phyloP scores from a whole-genome alignment of 2,113 vertebrate genomes.

The Sceloporus undulatus region DNA sequence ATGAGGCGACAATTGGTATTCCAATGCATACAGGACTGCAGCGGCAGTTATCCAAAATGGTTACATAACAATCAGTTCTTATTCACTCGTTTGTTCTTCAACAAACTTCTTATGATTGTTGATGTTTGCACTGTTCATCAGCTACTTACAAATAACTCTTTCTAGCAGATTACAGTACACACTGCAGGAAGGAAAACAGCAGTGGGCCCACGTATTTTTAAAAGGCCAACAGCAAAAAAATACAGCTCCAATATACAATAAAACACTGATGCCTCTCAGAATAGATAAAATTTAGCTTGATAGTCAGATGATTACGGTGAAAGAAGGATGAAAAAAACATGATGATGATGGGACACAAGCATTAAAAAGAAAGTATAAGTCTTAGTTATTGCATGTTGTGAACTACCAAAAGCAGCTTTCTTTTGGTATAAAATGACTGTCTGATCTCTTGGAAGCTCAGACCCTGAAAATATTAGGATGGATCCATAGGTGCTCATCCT shows the following conservation, averaged over 20 bases:
- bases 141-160: conserved; percentile 39
- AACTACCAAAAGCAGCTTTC: background rate
- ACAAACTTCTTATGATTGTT: background rate
- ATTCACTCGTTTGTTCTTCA: conserved; percentile 11
- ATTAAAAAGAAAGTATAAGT: too few species aligned
- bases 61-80: background rate
- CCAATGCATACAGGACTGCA: conserved; percentile 29
- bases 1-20: background rate
- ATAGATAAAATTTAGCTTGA: background rate
- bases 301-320: background rate
- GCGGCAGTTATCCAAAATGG: background rate
- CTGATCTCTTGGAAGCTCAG: background rate
- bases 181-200: background rate
- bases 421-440: background rate
- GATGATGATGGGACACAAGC: too few species aligned
- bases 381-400: background rate
- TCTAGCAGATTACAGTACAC: background rate
- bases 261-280: background rate
- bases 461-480: background rate
- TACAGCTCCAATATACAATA: background rate
- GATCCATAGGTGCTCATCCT: background rate
- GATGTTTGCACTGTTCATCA: background rate
- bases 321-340: background rate
- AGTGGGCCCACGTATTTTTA: conserved; percentile 26
- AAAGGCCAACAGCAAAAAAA: background rate